A percentile compares a stretch with the other conserved stretches of the same genome.
Conservation (phyloP, 2,888 invertebrate species). For the Itoplectis maculator region DNA sequence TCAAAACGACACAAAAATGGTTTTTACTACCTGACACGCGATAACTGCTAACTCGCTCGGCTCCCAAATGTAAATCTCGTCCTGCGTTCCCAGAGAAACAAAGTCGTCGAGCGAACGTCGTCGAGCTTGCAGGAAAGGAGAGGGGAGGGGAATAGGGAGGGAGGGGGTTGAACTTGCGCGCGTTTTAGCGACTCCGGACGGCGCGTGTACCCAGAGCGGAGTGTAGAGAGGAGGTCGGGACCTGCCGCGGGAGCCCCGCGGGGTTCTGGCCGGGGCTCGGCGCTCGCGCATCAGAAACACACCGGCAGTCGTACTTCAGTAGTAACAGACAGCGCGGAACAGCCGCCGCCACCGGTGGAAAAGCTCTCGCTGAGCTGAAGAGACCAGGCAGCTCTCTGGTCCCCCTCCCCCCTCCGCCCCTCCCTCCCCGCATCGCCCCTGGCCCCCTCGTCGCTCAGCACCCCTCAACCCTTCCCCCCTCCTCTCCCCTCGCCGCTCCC, state of each 20-base stretch:
- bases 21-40: too few species aligned
- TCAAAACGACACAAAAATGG: too few species aligned
- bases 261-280: too few species aligned
- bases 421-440: slow-evolving; percentile 13
- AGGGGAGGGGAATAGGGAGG: too few species aligned
- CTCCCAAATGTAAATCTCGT: too few species aligned
- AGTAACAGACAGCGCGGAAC: slow-evolving; percentile 41
- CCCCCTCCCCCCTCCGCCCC: not conserved
- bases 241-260: slow-evolving; percentile 15
- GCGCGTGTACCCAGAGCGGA: too few species aligned
- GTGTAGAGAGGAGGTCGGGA: not conserved
- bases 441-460: slow-evolving; percentile 26
- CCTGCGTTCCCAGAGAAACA: too few species aligned
- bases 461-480: not conserved
- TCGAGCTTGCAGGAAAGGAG: too few species aligned
- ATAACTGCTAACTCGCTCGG: too few species aligned
- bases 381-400: slow-evolving; percentile 14
- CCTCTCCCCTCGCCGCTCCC: slow-evolving; percentile 13
- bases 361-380: slow-evolving; percentile 47
- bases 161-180: too few species aligned
- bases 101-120: too few species aligned
- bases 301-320: slow-evolving; percentile 50
- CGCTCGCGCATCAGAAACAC: slow-evolving; percentile 48
- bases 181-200: too few species aligned
- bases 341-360: slow-evolving; percentile 4